These are phyloP conservation scores for Cyprinodon brontotheroides DNA, from an alignment of 2,113 vertebrate genomes.

Conservation along the genomic window DNA sequence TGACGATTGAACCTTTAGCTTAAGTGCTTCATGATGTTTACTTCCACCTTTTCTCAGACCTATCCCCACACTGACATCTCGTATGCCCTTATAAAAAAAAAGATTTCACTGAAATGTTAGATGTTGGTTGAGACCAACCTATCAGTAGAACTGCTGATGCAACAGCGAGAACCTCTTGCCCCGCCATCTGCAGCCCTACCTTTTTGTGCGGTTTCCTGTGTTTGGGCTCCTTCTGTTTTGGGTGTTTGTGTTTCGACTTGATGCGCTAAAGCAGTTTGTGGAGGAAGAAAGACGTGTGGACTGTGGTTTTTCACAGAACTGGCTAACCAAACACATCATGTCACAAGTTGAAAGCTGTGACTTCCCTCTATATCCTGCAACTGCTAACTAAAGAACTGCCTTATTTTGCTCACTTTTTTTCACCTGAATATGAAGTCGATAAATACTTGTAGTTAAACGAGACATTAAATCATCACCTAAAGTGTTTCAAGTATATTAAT, in stretches of 20 bases:
- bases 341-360: conserved; percentile 8
- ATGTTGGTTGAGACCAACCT: neutral
- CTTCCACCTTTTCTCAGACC: no score
- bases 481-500: neutral
- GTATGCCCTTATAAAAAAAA: neutral
- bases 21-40: neutral
- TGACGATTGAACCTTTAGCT: neutral
- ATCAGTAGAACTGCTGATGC: conserved; percentile 26
- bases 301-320: conserved; percentile 56
- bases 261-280: conserved; percentile 2
- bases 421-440: neutral
- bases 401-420: neutral
- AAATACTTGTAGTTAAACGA: neutral
- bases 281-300: conserved; percentile 20
- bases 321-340: neutral
- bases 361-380: neutral
- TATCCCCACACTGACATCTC: neutral
- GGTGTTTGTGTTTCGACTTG: conserved; percentile 21
- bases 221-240: conserved; percentile 32
- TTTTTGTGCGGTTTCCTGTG: conserved; percentile 62
- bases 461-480: neutral
- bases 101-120: neutral
- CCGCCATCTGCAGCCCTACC: conserved; percentile 40
- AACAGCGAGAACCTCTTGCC: conserved; percentile 16
- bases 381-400: neutral